Evolutionary conservation across 2,797 vertebrate species (phyloP), one percentile per base, ranked within the genome.

Genomic region (Siniperca obscura): DNA sequence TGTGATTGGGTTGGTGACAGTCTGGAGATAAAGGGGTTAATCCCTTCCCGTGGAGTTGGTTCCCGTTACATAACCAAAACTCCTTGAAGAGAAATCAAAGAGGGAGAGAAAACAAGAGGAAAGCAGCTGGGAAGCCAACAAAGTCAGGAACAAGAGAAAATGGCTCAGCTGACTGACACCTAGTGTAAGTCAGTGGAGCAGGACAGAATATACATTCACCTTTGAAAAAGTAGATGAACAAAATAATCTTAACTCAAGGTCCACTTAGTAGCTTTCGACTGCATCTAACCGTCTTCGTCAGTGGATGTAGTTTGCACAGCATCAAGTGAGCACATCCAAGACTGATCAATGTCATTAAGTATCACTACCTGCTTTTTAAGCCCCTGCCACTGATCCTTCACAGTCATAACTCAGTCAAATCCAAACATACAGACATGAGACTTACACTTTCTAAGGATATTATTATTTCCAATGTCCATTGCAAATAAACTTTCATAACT

Each of bases 11-110:
- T 82, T 30, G 30, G 67, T 83, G 87, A 90, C 89, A 89, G 66
- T 80, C 57, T 87, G 74, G 82, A 87, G 87, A 82, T 85, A 81
- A 91, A 91, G 21, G 73, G 86, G 92, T 91, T 91, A 90, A 93
- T 92, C 90, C 74, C 82, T 82, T 90, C 85, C 78, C 83, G 83
- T 64, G 60, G 71, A 68, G 48, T 19, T 70, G 74, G 74, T 70
- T 76, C 82, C 40, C 11, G 4, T 90, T 87, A 86, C 76, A 83
- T 89, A 90, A 92, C 62, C 53, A 46, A 44, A 68, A 50, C 56
- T 62, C 21, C 30, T 68, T 62, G 13, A 71, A 65, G 57, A 17
- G 56, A 86, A 90, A 86, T 73, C 30, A 84, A 70, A 86, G n/a
- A 75, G 66, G 52, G 68, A 50, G 25, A 66, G 22, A 36, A 40